These are phyloP conservation scores for Drosophila peninsularis DNA, from an alignment of 2,888 invertebrate genomes.

Conservation along the genomic window DNA sequence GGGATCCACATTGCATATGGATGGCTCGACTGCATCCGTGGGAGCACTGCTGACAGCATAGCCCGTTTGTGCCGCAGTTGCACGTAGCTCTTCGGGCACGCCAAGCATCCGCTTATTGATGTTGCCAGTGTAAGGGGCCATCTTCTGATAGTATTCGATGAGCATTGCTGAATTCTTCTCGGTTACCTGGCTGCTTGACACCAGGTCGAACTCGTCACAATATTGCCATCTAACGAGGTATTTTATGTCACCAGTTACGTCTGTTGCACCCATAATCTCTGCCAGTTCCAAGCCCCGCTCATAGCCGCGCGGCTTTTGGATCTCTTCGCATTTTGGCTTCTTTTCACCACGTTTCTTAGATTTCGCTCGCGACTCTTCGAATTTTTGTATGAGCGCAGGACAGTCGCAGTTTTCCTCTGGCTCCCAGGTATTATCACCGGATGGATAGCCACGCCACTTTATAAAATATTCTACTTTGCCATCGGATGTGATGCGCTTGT, in stretches of 20 bases:
- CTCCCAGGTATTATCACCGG: constrained; percentile 97
- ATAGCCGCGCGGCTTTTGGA: constrained; percentile 90
- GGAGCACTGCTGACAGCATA: constrained; percentile 35
- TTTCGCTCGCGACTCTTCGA: constrained; percentile 89
- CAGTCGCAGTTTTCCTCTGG: constrained; percentile 97
- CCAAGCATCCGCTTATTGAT: constrained; percentile 80
- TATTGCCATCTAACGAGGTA: constrained; percentile 95
- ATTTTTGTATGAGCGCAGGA: constrained; percentile 93
- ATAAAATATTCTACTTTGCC: constrained; percentile 90
- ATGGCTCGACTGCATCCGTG: constrained; percentile 25
- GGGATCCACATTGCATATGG: constrained; percentile 36
- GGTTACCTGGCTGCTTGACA: constrained; percentile 87
- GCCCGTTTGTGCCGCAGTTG: constrained; percentile 52
- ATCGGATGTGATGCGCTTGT: constrained; percentile 89
- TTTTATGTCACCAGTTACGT: constrained; percentile 94
- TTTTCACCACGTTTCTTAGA: constrained; percentile 85
- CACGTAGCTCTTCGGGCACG: constrained; percentile 79
- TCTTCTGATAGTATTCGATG: constrained; percentile 88
- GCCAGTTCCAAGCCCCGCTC: constrained; percentile 92
- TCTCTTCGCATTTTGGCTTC: constrained; percentile 86
- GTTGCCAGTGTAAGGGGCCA: constrained; percentile 82
- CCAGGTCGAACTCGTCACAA: constrained; percentile 88
- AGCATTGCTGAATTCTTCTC: constrained; percentile 87
- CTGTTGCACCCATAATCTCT: constrained; percentile 95
- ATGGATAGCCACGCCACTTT: constrained; percentile 92